These are phyloP conservation scores for Cetonia aurata DNA, from an alignment of 2,888 invertebrate genomes.

Conservation along the genomic window DNA sequence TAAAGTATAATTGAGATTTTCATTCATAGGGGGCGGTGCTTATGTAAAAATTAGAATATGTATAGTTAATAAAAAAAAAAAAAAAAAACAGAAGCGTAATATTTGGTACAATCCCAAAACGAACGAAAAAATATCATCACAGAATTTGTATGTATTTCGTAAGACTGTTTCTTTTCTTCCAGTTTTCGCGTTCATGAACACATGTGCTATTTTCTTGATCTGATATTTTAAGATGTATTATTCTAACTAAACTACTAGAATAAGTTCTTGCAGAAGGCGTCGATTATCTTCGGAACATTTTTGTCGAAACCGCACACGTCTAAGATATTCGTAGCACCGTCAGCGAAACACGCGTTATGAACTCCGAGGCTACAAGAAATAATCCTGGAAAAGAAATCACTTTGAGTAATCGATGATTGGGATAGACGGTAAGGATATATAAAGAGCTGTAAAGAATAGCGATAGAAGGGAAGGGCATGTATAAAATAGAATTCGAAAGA, in stretches of 20 bases:
- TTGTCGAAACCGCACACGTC: slow-evolving; percentile 76
- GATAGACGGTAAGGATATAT: slow-evolving; percentile 3
- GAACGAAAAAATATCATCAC: slow-evolving; percentile 18
- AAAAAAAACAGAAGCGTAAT: slow-evolving; percentile 2
- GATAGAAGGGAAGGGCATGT: too few relatives aligned
- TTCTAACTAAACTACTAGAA: slow-evolving; percentile 57
- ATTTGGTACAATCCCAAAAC: slow-evolving; percentile 3
- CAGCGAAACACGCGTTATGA: slow-evolving; percentile 68
- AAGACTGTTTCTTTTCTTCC: background rate
- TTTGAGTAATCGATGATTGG: background rate
- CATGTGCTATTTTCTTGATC: slow-evolving; percentile 26
- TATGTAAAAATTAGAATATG: background rate
- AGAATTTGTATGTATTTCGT: slow-evolving; percentile 19
- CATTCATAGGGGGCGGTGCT: background rate
- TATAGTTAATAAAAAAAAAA: background rate
- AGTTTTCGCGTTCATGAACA: slow-evolving; percentile 33
- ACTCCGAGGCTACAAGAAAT: slow-evolving; percentile 72
- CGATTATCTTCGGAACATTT: slow-evolving; percentile 73
- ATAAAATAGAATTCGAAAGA: too few relatives aligned
- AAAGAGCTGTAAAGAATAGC: too few relatives aligned
- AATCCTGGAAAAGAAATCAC: slow-evolving; percentile 66
- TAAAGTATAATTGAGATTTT: too few relatives aligned
- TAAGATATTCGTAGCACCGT: slow-evolving; percentile 65
- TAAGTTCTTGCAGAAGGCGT: slow-evolving; percentile 73
- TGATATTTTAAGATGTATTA: background rate